Evolutionary conservation across 2,888 invertebrate genomes (phyloP).

Genomic region (Lacanobia oleracea): DNA sequence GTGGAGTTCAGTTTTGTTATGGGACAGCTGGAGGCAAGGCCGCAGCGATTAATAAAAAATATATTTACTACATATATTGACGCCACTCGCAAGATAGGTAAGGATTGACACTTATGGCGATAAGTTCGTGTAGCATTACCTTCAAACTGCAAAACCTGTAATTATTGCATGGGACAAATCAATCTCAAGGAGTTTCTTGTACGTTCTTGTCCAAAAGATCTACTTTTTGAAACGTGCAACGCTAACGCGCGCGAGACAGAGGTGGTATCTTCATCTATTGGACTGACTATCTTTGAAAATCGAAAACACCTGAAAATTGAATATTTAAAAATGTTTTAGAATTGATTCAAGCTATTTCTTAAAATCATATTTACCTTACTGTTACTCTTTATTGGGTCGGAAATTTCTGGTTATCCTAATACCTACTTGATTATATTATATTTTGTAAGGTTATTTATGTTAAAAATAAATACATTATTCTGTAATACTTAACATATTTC

Average conservation of each 20-base stretch:
- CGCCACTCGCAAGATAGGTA: not conserved
- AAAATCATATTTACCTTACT: not conserved
- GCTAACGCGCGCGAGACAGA: no score
- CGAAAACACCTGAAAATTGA: no score
- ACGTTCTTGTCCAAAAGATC: no score
- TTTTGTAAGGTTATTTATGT: not conserved
- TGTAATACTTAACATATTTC: not conserved
- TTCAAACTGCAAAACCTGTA: not conserved
- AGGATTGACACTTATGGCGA: not conserved
- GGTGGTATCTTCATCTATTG: no score
- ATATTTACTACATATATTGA: not conserved
- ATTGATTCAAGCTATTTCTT: no score
- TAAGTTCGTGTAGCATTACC: not conserved
- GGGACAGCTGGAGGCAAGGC: not conserved
- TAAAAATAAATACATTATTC: slow-evolving; percentile 2
- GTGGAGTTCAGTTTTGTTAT: not conserved
- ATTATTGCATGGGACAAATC: not conserved
- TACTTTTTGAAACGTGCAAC: no score
- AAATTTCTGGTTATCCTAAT: not conserved
- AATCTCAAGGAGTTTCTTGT: not conserved
- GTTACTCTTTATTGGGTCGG: not conserved
- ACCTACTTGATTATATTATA: not conserved
- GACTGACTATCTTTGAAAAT: no score
- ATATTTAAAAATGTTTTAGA: no score
- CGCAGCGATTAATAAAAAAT: not conserved